Evolutionary conservation across 2,113 vertebrate genomes (phyloP).

Genomic region (Rhinoderma darwinii): DNA sequence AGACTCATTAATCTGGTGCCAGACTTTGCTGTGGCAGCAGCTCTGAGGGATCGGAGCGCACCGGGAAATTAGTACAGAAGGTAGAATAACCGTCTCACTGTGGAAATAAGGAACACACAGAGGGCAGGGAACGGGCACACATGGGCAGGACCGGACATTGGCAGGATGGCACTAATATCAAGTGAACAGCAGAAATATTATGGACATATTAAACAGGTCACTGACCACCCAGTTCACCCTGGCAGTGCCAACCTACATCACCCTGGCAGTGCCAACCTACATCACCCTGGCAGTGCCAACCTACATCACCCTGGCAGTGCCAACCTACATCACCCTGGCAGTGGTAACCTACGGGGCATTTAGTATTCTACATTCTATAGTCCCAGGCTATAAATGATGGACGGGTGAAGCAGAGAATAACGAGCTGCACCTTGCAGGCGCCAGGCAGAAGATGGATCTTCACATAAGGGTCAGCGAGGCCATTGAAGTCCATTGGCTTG

Average conservation of each 20-base stretch:
- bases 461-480: slow-evolving; percentile 86
- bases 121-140: not conserved
- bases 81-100: not conserved
- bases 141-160: not conserved
- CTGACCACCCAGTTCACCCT: not conserved
- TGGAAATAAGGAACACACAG: not conserved
- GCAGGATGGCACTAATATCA: not conserved
- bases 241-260: not conserved
- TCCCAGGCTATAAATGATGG: not conserved
- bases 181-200: not conserved
- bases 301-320: not conserved
- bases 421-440: slow-evolving; percentile 82
- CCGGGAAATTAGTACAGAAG: not conserved
- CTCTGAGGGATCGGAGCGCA: not conserved
- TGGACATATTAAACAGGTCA: not conserved
- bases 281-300: not conserved
- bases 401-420: not conserved
- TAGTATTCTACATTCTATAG: not conserved
- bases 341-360: not conserved
- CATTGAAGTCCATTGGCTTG: slow-evolving; percentile 92
- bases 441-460: slow-evolving; percentile 88
- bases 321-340: not conserved
- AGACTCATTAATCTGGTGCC: not conserved
- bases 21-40: not conserved
- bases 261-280: not conserved